phyloP scores from a whole-genome alignment of 1,140 invertebrate genomes.

The Camponotus floridanus region DNA sequence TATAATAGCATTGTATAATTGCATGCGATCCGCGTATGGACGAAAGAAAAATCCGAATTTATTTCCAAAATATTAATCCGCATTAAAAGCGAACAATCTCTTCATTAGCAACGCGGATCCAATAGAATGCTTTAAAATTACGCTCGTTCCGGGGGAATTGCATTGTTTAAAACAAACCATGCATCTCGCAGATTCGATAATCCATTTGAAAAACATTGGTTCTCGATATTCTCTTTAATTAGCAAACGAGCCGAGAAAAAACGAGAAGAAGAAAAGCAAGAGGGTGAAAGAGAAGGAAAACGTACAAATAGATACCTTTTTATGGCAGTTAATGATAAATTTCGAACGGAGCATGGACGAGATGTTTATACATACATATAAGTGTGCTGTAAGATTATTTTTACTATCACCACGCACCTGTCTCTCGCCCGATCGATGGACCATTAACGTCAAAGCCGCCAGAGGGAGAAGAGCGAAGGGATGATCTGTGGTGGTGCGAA shows the following conservation, averaged over 20 bases:
- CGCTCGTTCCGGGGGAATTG: not conserved
- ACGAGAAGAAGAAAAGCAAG: not conserved
- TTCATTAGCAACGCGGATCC: constrained; percentile 10
- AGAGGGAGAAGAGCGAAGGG: constrained; percentile 29
- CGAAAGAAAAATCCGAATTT: not conserved
- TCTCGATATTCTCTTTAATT: constrained; percentile 9
- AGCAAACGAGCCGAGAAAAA: not conserved
- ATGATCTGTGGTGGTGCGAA: constrained; percentile 43
- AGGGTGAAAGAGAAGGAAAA: not conserved
- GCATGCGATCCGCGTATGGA: not conserved
- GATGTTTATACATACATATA: constrained; percentile 33
- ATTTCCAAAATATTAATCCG: not conserved
- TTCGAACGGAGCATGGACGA: constrained; percentile 21
- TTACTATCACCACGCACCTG: constrained; percentile 69
- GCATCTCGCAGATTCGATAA: not conserved
- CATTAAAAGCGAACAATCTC: constrained; percentile 22
- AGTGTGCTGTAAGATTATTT: constrained; percentile 68
- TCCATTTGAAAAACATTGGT: not conserved
- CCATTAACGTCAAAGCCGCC: constrained; percentile 74
- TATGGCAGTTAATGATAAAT: constrained; percentile 33
- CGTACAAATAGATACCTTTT: constrained; percentile 28
- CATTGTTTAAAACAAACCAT: constrained; percentile 9
- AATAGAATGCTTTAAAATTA: constrained; percentile 6
- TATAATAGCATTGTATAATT: not conserved
- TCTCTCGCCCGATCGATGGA: constrained; percentile 73